A percentile compares a stretch with the other conserved stretches of the same genome.
Conservation (phyloP, 2,797 vertebrate species). For the Danio tinwini region DNA sequence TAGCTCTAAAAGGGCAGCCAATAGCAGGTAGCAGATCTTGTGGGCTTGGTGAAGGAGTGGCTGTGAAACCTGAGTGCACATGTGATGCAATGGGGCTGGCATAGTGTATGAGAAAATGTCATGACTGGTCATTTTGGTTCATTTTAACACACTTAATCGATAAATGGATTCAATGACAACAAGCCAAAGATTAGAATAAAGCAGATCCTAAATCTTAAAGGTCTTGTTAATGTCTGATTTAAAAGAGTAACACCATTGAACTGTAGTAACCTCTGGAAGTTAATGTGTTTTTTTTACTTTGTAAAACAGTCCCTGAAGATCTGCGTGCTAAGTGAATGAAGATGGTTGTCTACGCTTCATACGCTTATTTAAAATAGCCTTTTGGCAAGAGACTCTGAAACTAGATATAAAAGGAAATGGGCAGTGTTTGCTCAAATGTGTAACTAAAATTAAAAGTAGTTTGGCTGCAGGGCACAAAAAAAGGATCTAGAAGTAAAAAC, state of each 20-base stretch:
- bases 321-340: not conserved
- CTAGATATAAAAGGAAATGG: too few species aligned
- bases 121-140: not conserved
- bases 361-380: too few species aligned
- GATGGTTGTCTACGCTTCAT: too few species aligned
- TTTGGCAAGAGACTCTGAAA: too few species aligned
- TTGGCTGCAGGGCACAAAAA: too few species aligned
- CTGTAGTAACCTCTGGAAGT: conserved; percentile 26
- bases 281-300: conserved; percentile 5
- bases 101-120: not conserved
- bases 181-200: not conserved
- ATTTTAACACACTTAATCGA: not conserved
- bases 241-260: not conserved
- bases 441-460: too few species aligned
- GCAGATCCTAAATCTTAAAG: not conserved
- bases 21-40: conserved; percentile 59
- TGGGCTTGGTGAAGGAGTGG: conserved; percentile 72
- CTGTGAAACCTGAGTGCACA: conserved; percentile 51
- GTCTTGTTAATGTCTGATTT: not conserved
- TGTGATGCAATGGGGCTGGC: conserved; percentile 65
- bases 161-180: conserved; percentile 13
- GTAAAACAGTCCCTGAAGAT: not conserved
- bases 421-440: too few species aligned
- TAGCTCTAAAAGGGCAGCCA: conserved; percentile 62
- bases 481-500: too few species aligned